Evolutionary conservation across 1,140 invertebrate genomes (phyloP).

Genomic region (Stegodyphus dumicola): DNA sequence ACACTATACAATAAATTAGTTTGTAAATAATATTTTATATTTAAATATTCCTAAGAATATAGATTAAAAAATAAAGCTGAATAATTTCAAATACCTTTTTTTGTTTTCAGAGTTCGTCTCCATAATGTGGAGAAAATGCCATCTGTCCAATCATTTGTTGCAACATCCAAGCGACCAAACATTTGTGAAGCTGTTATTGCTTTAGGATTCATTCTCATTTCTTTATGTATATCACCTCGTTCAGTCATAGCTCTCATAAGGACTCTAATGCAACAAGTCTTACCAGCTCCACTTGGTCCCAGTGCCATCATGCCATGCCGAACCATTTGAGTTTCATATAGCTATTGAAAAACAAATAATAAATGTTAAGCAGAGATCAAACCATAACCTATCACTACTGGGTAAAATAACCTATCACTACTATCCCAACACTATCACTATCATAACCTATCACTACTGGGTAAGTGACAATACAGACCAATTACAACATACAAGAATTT

Average conservation of each 20-base stretch:
- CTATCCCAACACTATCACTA: no score
- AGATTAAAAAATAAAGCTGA: slow-evolving; percentile 9
- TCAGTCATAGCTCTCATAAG: slow-evolving; percentile 93
- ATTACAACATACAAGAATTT: no score
- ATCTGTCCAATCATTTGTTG: slow-evolving; percentile 98
- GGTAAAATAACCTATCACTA: no score
- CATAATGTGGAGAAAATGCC: slow-evolving; percentile 97
- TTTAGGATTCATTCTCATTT: slow-evolving; percentile 99
- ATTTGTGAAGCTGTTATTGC: slow-evolving; percentile 97
- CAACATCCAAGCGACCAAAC: slow-evolving; percentile 96
- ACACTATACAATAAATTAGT: no score
- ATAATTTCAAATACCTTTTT: slow-evolving; percentile 73
- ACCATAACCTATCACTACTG: no score
- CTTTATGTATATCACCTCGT: slow-evolving; percentile 85
- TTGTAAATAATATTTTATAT: not conserved
- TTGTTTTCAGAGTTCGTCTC: slow-evolving; percentile 91
- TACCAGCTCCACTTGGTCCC: slow-evolving; percentile 91
- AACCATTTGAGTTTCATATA: slow-evolving; percentile 95
- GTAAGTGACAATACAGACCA: no score
- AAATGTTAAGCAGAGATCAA: no score
- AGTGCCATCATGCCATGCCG: slow-evolving; percentile 96
- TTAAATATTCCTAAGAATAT: not conserved
- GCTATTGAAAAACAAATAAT: slow-evolving; percentile 69
- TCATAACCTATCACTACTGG: no score
- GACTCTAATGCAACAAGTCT: slow-evolving; percentile 93